phyloP scores from a whole-genome alignment of 2,113 vertebrate species.

The Tetrax tetrax region DNA sequence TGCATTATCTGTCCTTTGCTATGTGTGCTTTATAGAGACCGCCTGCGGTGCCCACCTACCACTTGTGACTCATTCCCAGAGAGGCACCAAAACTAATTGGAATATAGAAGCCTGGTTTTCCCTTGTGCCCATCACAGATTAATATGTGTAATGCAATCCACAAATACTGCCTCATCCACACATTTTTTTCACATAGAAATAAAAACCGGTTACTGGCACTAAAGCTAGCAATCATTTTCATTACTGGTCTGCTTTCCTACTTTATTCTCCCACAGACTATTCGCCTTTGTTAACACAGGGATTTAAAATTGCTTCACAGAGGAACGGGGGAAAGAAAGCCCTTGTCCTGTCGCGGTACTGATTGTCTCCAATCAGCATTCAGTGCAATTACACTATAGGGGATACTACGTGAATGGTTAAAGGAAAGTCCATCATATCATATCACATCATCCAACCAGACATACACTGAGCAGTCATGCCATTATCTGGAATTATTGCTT shows the following conservation, averaged over 20 bases:
- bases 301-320: background rate
- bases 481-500: background rate
- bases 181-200: background rate
- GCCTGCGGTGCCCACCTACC: accelerated
- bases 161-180: background rate
- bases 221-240: background rate
- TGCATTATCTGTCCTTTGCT: background rate
- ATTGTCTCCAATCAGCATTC: background rate
- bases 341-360: background rate
- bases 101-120: background rate
- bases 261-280: background rate
- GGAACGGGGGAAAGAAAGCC: background rate
- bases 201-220: background rate
- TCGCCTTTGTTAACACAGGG: background rate
- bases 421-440: background rate
- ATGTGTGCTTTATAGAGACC: background rate
- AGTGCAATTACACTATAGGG: background rate
- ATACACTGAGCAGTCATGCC: background rate
- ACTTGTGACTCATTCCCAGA: background rate
- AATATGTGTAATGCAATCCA: background rate
- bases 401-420: background rate
- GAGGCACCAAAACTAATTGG: background rate
- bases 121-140: background rate
- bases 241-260: background rate
- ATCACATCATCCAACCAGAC: background rate